A percentile compares a stretch with the other conserved stretches of the same genome.
Conservation (phyloP, 2,113 vertebrate genomes). For the Rhabdornis inornatus region DNA sequence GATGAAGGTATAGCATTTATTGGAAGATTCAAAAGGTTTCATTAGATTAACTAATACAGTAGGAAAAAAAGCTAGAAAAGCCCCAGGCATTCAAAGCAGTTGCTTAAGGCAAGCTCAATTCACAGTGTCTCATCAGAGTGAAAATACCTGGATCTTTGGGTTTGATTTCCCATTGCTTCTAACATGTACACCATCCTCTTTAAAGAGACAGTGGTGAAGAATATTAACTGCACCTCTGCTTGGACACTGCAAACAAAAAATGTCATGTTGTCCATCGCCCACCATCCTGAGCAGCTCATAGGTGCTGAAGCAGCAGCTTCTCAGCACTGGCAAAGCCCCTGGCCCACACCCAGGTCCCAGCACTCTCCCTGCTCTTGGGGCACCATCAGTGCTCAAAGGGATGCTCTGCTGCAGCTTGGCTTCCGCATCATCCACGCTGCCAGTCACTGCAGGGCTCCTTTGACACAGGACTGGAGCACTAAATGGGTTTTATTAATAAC, state of each 20-base stretch:
- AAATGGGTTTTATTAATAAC: not conserved
- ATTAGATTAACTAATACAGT: not conserved
- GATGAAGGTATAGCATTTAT: not conserved
- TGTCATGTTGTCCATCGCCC: fast-evolving
- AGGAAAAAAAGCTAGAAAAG: not conserved
- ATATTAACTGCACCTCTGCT: not conserved
- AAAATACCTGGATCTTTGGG: not conserved
- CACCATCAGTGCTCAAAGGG: fast-evolving
- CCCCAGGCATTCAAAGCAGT: not conserved
- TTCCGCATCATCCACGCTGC: not conserved
- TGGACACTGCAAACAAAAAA: not conserved
- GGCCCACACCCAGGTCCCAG: fast-evolving
- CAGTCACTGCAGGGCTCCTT: fast-evolving
- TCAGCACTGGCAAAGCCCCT: fast-evolving
- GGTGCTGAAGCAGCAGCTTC: not conserved
- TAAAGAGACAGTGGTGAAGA: not conserved
- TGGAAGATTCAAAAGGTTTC: not conserved
- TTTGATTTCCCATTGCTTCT: not conserved
- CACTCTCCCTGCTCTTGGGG: fast-evolving
- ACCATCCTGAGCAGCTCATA: fast-evolving
- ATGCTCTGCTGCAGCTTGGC: not conserved
- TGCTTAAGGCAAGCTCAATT: not conserved
- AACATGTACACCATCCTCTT: fast-evolving
- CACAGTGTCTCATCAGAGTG: fast-evolving
- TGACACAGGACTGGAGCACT: not conserved